Evolutionary conservation across 2,113 vertebrate species (phyloP).

Genomic region (Podarcis raffonei): DNA sequence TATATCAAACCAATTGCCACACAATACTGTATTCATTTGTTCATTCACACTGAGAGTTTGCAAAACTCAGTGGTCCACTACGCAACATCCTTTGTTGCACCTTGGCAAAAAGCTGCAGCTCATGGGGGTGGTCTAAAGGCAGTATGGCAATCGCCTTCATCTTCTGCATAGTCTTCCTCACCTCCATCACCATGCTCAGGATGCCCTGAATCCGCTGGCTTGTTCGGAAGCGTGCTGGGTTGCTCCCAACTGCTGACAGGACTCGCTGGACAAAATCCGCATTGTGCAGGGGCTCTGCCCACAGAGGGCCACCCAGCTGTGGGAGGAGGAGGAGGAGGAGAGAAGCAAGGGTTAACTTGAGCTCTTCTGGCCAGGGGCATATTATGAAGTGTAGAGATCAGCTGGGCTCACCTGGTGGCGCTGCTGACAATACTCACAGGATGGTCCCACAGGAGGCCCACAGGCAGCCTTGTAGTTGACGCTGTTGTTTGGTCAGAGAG

Average conservation of each 20-base stretch:
- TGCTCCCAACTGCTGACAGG: conserved; percentile 78
- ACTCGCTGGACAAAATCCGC: conserved; percentile 80
- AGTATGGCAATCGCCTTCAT: too few relatives aligned
- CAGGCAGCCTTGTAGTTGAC: conserved; percentile 86
- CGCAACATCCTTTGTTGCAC: too few relatives aligned
- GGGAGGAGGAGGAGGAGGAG: rapidly evolving
- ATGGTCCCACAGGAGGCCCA: conserved; percentile 81
- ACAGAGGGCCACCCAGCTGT: conserved; percentile 88
- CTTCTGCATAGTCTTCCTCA: conserved; percentile 38
- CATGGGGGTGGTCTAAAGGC: background rate
- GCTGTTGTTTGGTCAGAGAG: conserved; percentile 70
- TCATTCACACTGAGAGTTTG: background rate
- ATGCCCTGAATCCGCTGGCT: conserved; percentile 86
- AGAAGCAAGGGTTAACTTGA: background rate
- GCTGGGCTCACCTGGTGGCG: conserved; percentile 67
- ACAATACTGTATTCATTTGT: background rate
- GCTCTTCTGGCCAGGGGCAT: rapidly evolving
- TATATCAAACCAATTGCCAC: background rate
- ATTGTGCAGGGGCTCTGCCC: conserved; percentile 89
- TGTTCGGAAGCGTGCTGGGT: conserved; percentile 84
- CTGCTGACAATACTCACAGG: conserved; percentile 89
- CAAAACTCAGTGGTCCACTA: background rate
- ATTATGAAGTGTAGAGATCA: rapidly evolving
- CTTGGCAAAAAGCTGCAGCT: background rate
- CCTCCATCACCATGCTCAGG: conserved; percentile 90